Evolutionary conservation across 2,113 vertebrate genomes (phyloP), one percentile per base, ranked within the genome.

Genomic region (Nanorana parkeri): DNA sequence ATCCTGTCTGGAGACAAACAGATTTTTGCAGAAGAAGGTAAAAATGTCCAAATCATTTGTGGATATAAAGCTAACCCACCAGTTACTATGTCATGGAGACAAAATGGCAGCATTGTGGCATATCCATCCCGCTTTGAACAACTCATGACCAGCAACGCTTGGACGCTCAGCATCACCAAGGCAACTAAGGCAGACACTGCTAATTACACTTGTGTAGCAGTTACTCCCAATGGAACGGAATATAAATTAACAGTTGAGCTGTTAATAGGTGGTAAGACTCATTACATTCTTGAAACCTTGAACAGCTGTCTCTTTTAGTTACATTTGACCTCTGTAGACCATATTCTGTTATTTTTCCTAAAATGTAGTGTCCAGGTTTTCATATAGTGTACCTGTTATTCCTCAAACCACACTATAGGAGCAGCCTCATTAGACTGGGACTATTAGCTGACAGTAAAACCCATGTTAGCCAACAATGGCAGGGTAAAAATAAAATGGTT

Each of bases 11-110:
- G 90, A 84, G 83, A 90, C 0, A 74, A 86, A 47, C 16, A 74
- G 24, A 74, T 87, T 63, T 58, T 64, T 0, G 11, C 28, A 0
- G 87, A 90, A 67, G 90, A 89, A 84, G 83, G 47, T 0, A 84
- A 68, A 17, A 64, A 85, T 0, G 88, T 71, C 3, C 88, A 72
- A 0, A 58, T 95, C 52, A 76, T 76, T 32, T 95, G 93, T 83
- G 84, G 82, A 0, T 76, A 89, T 77, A 92, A 89, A 60, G 87
- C 93, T 84, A 95, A 94, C 83, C 94, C 94, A 24, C 91, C 86
- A n/a, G 91, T 78, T 23, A 58, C 69, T 19, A 74, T 90, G 85
- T 19, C 0, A 4, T 95, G 94, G 94, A 11, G 84, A 3, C 93
- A 82, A 87, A 41, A 92, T 77, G 1, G 0, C 2, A 1, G 0